These are phyloP conservation scores for Eurystomus gularis DNA, from an alignment of 2,113 vertebrate species.

Conservation along the genomic window DNA sequence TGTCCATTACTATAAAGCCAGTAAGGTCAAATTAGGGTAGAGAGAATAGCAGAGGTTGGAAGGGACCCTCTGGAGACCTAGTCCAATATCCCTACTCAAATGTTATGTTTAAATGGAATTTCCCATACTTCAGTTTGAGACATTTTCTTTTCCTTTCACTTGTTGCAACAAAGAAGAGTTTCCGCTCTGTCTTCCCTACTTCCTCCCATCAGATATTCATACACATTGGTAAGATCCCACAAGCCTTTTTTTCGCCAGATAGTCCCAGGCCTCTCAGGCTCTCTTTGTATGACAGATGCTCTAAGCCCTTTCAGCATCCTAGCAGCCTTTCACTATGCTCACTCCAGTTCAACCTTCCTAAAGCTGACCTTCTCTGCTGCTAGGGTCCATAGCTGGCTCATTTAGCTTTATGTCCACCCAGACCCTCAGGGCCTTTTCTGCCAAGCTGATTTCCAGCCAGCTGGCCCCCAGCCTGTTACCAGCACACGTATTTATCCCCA, in stretches of 20 bases:
- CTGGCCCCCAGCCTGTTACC: not conserved
- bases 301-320: not conserved
- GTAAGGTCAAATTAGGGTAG: not conserved
- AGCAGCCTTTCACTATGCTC: not conserved
- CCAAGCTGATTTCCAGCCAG: not conserved
- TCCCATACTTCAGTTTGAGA: not conserved
- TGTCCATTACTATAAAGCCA: not conserved
- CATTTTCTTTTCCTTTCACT: not conserved
- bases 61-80: not conserved
- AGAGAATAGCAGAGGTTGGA: not conserved
- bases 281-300: not conserved
- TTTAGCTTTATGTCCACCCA: accelerated
- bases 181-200: not conserved
- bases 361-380: not conserved
- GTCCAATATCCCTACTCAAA: not conserved
- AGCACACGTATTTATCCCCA: not conserved
- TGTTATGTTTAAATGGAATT: not conserved
- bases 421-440: not conserved
- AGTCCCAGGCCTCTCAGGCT: not conserved
- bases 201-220: not conserved
- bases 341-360: not conserved
- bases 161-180: accelerated
- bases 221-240: not conserved
- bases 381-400: not conserved
- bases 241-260: not conserved